Conservation (phyloP, 2,888 invertebrate species). For the Drosophila recens region DNA sequence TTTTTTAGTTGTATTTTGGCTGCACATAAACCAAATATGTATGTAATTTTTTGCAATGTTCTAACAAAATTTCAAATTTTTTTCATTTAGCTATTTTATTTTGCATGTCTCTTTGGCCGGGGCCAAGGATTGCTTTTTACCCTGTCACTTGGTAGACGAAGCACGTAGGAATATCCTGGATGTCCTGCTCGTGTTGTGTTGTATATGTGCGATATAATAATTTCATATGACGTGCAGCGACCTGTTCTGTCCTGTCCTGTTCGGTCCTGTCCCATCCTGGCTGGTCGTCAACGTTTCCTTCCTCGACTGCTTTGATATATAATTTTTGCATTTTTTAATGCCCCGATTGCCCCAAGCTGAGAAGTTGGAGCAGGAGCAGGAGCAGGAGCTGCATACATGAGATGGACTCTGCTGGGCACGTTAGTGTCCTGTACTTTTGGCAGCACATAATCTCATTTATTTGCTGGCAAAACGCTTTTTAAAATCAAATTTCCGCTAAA, state of each 20-base stretch:
- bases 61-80: slow-evolving; percentile 75
- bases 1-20: slow-evolving; percentile 13
- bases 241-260: slow-evolving; percentile 47
- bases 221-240: slow-evolving; percentile 77
- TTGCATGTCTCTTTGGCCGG: slow-evolving; percentile 53
- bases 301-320: slow-evolving; percentile 76
- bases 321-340: slow-evolving; percentile 81
- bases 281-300: slow-evolving; percentile 48
- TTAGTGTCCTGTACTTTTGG: slow-evolving; percentile 76
- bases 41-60: slow-evolving; percentile 80
- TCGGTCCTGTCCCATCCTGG: slow-evolving; percentile 25
- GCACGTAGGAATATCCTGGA: slow-evolving; percentile 75
- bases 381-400: slow-evolving; percentile 1
- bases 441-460: slow-evolving; percentile 83
- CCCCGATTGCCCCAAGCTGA: slow-evolving; percentile 72
- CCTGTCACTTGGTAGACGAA: slow-evolving; percentile 62
- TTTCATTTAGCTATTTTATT: slow-evolving; percentile 68
- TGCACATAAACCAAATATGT: slow-evolving; percentile 70
- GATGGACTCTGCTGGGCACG: slow-evolving; percentile 38
- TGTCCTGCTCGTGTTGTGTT: slow-evolving; percentile 55
- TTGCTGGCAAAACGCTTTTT: slow-evolving; percentile 83
- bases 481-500: slow-evolving; percentile 84
- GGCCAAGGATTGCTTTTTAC: slow-evolving; percentile 48
- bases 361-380: not conserved
- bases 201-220: slow-evolving; percentile 72